Evolutionary conservation across 2,888 invertebrate species (phyloP), one percentile per base, ranked within the genome.

Genomic region (Drosophila gaucha): DNA sequence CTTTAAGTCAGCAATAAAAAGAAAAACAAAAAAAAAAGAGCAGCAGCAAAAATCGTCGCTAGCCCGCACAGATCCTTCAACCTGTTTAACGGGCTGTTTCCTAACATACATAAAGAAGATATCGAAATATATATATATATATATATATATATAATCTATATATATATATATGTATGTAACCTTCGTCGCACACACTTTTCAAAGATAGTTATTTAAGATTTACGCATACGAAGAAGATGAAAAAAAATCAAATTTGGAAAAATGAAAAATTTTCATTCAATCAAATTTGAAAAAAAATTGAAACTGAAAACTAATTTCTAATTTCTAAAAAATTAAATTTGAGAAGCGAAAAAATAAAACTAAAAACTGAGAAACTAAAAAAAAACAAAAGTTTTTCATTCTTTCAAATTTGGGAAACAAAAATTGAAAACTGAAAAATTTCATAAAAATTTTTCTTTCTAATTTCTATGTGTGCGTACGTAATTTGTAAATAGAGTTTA

Each of bases 401-500:
- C 12, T 12, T 38, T 4, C 6, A 20, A n/a, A 16, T 16, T 12
- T 10, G 59, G 49, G 18, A 9, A n/a, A 46, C 33, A 43, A 36
- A 70, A 67, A 62, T 31, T 35, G n/a, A 47, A 30, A 33, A 41
- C 20, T 38, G 30, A 10, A 31, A 47, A 31, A 33, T 47, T 47
- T 22, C 14, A 31, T 14, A 41, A 24, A 41, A 41, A 22, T 69
- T 78, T 73, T 79, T 79, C 70, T 67, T 67, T 80, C 76, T 56
- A 64, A 79, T 69, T 74, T 73, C 59, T 83, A 51, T 80, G 78
- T 80, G 80, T 84, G 80, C 80, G 80, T 84, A 78, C 78, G 84
- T 84, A 41, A 85, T 79, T 89, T 89, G 89, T 89, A 89, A 90
- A 89, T 89, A 89, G 90, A 84, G 84, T 89, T 84, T 89, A 89